Conservation (phyloP, 2,113 vertebrate species). For the Atractosteus spatula region DNA sequence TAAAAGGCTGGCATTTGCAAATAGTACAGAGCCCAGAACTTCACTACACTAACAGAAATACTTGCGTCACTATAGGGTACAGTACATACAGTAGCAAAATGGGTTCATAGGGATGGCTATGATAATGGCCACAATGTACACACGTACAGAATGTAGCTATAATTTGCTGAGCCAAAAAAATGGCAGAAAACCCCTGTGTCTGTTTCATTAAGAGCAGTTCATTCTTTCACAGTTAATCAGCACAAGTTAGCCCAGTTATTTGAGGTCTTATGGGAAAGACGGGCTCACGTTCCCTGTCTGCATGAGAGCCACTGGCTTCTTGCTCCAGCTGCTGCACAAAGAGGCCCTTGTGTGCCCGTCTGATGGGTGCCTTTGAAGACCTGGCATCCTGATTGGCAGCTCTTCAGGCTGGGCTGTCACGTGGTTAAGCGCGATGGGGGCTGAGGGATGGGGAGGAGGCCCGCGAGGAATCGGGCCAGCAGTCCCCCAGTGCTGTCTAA, state of each 20-base stretch:
- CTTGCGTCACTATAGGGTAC: too few species aligned
- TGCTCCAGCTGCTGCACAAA: conserved; percentile 47
- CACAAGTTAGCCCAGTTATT: conserved; percentile 10
- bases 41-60: too few species aligned
- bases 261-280: conserved; percentile 30
- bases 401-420: conserved; percentile 58
- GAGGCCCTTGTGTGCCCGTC: conserved; percentile 47
- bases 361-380: conserved; percentile 59
- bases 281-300: conserved; percentile 40
- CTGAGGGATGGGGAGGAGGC: conserved; percentile 37
- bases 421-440: conserved; percentile 41
- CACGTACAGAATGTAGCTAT: too few species aligned
- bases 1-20: too few species aligned
- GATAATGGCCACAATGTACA: too few species aligned
- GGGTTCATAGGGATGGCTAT: too few species aligned
- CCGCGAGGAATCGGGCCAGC: conserved; percentile 33
- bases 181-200: too few species aligned
- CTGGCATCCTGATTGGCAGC: conserved; percentile 51
- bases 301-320: conserved; percentile 37
- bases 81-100: too few species aligned
- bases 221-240: conserved; percentile 23
- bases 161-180: too few species aligned
- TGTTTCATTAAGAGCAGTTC: conserved; percentile 23
- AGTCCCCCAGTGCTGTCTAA: conserved; percentile 14
- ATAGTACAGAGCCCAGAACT: too few species aligned